phyloP scores from a whole-genome alignment of 2,888 invertebrate species.

The Oscheius sp. region DNA sequence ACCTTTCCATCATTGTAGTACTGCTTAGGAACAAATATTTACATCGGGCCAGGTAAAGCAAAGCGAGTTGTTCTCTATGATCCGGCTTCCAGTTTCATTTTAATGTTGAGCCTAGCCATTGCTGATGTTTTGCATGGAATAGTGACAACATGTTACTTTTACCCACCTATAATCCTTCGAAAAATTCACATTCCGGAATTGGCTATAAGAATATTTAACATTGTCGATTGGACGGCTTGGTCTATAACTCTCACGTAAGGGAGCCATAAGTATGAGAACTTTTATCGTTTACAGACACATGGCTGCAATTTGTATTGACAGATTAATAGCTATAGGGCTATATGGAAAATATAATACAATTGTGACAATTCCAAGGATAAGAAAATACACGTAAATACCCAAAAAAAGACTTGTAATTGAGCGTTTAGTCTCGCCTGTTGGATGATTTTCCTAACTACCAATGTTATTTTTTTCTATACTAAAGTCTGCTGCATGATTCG shows the following conservation, averaged over 20 bases:
- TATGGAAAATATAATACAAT: conserved; percentile 64
- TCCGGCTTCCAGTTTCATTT: conserved; percentile 60
- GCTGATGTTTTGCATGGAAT: conserved; percentile 69
- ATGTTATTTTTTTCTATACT: conserved; percentile 57
- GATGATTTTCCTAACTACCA: conserved; percentile 59
- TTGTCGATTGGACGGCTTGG: conserved; percentile 71
- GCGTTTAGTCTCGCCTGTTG: conserved; percentile 60
- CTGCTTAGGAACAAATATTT: conserved; percentile 65
- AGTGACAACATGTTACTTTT: conserved; percentile 67
- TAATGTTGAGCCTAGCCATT: conserved; percentile 67
- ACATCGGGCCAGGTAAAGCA: conserved; percentile 57
- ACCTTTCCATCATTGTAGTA: conserved; percentile 61
- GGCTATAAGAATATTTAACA: conserved; percentile 65
- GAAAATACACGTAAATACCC: conserved; percentile 46
- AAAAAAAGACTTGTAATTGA: background rate
- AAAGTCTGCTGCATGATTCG: conserved; percentile 67
- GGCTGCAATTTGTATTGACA: conserved; percentile 70
- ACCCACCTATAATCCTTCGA: conserved; percentile 65
- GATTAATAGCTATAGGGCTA: conserved; percentile 67
- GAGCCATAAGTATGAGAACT: background rate
- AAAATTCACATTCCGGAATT: conserved; percentile 55
- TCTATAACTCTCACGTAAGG: conserved; percentile 68
- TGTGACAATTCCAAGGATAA: conserved; percentile 56
- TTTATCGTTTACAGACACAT: conserved; percentile 59
- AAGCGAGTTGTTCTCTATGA: background rate